Conservation (phyloP, 2,113 vertebrate species). For the Salvelinus fontinalis region DNA sequence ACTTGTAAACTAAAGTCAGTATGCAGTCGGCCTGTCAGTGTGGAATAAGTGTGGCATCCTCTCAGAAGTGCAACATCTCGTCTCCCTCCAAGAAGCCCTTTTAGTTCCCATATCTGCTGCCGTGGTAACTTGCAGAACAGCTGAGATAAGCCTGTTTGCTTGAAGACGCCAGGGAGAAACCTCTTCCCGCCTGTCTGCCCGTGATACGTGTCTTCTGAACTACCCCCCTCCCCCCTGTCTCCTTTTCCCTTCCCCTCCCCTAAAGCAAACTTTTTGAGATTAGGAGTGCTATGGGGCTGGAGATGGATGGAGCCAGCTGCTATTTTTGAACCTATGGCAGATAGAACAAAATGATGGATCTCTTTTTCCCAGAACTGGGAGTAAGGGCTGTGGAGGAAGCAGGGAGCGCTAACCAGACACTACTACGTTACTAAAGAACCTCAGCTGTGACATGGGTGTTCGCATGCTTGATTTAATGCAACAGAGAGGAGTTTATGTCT, state of each 20-base stretch:
- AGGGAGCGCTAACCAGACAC: constrained; percentile 16
- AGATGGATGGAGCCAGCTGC: constrained; percentile 6
- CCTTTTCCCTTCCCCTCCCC: neutral
- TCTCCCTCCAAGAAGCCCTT: constrained; percentile 28
- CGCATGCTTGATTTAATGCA: no score
- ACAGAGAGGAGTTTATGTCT: neutral
- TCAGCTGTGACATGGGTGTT: neutral
- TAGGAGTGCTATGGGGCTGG: constrained; percentile 6
- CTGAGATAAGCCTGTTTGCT: constrained; percentile 25
- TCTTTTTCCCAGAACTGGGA: constrained; percentile 1
- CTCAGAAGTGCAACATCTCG: constrained; percentile 35
- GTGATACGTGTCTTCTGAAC: neutral
- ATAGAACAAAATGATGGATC: constrained; percentile 22
- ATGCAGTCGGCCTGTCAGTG: neutral
- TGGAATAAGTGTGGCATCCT: constrained; percentile 25
- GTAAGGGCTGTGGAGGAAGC: constrained; percentile 3
- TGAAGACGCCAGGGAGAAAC: neutral
- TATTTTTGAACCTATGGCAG: constrained; percentile 8
- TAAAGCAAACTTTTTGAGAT: constrained; percentile 12
- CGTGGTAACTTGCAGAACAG: constrained; percentile 29
- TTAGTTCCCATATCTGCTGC: constrained; percentile 24
- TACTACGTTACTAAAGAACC: neutral
- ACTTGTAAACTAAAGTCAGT: neutral
- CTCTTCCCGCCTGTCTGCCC: neutral
- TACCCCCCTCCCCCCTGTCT: neutral